Evolutionary conservation across 2,888 invertebrate genomes (phyloP), one percentile per base, ranked within the genome.

Genomic region (Gari tellinella): DNA sequence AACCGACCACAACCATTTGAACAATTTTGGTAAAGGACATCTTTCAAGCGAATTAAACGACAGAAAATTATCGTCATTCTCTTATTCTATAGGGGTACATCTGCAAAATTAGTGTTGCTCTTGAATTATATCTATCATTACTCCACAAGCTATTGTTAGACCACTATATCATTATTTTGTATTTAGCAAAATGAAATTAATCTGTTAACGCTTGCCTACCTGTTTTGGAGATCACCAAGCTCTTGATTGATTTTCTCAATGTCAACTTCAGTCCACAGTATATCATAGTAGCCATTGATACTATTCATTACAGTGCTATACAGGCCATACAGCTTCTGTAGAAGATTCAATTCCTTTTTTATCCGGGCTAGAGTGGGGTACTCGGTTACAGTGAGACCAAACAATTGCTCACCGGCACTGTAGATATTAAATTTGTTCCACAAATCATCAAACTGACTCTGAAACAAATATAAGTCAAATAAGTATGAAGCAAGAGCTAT

Each of bases 181-280:
- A n/a, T n/a, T n/a, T n/a, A n/a, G n/a, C n/a, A n/a, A n/a, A n/a
- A n/a, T n/a, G n/a, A n/a, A n/a, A n/a, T n/a, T n/a, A n/a, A n/a
- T n/a, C n/a, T n/a, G n/a, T n/a, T n/a, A n/a, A n/a, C n/a, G n/a
- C n/a, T n/a, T 31, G 31, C 31, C 5, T 55, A 91, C 91, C 89
- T 89, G 77, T 88, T 90, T 55, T 91, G 90, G 31, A 91, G 85
- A 43, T 91, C 92, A 25, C 66, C 52, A 4, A 92, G 81, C 61
- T 91, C 91, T 14, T 76, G 72, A 63, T 89, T 90, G 72, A 92
- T 92, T 60, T 89, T 90, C 31, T 91, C 90, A 69, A 91, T 91
- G 72, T 92, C 90, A 31, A 92, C 90, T 45, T 92, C 91, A 10
- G 86, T 81, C 92, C 92, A 92, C 7, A 88, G 82, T 23, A 91